phyloP scores from a whole-genome alignment of 2,888 invertebrate genomes.

The Belgica antarctica region DNA sequence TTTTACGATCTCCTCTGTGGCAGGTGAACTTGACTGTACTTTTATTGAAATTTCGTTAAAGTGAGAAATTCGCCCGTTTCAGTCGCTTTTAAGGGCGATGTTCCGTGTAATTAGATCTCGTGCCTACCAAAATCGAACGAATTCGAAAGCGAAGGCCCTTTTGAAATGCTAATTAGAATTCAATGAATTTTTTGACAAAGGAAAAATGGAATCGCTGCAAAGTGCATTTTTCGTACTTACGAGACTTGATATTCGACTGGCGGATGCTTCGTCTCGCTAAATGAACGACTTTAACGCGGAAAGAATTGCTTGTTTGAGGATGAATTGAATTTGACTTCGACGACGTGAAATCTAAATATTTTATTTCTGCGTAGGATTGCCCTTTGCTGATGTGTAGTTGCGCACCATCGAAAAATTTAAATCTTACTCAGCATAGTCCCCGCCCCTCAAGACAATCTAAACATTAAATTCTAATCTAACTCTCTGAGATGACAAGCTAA shows the following conservation, averaged over 20 bases:
- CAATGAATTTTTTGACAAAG: background rate
- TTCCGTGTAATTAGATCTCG: background rate
- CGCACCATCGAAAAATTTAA: too few relatives aligned
- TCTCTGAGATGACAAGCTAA: too few relatives aligned
- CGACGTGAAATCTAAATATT: too few relatives aligned
- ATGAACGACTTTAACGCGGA: background rate
- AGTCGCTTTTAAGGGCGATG: background rate
- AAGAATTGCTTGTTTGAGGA: background rate
- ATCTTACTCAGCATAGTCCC: too few relatives aligned
- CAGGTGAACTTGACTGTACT: constrained; percentile 2
- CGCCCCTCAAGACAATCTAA: too few relatives aligned
- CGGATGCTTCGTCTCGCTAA: background rate
- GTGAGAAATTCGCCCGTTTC: background rate
- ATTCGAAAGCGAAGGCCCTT: background rate
- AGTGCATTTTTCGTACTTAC: too few relatives aligned
- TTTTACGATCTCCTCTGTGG: background rate
- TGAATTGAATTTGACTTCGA: too few relatives aligned
- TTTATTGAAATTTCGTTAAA: background rate
- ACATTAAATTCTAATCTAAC: too few relatives aligned
- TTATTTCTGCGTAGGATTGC: too few relatives aligned
- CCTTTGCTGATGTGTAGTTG: too few relatives aligned
- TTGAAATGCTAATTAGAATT: constrained; percentile 4
- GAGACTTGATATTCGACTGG: background rate
- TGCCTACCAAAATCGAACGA: background rate
- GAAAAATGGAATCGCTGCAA: background rate